These are phyloP conservation scores for Erythrolamprus reginae DNA, from an alignment of 2,113 vertebrate genomes.

Conservation along the genomic window DNA sequence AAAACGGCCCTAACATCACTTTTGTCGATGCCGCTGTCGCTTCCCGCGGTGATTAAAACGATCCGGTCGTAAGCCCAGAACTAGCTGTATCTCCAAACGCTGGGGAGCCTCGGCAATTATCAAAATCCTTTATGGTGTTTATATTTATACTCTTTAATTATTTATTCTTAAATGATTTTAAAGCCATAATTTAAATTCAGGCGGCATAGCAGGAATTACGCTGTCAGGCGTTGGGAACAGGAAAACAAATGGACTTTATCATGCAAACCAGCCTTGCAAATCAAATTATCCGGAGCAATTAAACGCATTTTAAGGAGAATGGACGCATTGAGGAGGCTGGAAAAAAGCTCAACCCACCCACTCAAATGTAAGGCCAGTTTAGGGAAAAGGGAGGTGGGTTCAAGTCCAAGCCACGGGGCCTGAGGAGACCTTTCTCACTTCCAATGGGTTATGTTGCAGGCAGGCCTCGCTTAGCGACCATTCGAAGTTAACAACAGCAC, in stretches of 20 bases:
- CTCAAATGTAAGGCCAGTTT: background rate
- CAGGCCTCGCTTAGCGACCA: no score
- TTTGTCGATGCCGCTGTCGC: no score
- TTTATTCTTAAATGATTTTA: no score
- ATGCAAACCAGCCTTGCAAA: background rate
- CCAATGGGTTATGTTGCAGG: background rate
- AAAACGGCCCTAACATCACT: background rate
- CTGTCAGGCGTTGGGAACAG: background rate
- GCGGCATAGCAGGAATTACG: background rate
- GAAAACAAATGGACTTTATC: background rate
- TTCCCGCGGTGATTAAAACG: no score
- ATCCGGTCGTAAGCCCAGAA: background rate
- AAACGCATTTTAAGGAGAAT: background rate
- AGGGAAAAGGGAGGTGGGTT: background rate
- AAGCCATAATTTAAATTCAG: background rate
- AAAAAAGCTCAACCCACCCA: no score
- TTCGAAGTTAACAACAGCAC: no score
- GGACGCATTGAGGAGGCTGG: background rate
- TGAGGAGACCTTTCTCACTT: background rate
- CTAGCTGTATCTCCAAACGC: background rate
- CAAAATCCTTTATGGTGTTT: no score
- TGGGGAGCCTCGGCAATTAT: background rate
- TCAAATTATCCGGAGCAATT: background rate
- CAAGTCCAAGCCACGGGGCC: background rate
- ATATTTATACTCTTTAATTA: no score